phyloP scores from a whole-genome alignment of 1,140 invertebrate genomes.

The Drosophila arizonae region DNA sequence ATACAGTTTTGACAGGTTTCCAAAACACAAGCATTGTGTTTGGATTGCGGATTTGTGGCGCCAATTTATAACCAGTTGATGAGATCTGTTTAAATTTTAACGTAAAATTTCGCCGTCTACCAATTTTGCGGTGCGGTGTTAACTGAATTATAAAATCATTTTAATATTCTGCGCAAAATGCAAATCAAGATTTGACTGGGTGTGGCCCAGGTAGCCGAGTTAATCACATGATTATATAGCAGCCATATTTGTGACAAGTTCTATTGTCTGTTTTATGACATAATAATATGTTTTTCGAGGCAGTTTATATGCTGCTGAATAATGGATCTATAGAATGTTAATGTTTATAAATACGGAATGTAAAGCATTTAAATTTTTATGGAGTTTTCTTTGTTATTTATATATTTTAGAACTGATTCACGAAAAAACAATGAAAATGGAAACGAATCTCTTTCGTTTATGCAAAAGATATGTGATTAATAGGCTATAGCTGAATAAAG shows the following conservation, averaged over 20 bases:
- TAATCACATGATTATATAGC: conserved; percentile 67
- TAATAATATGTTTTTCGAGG: conserved; percentile 51
- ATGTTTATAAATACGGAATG: conserved; percentile 2
- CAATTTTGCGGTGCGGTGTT: conserved; percentile 29
- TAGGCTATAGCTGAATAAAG: not conserved
- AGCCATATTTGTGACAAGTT: conserved; percentile 42
- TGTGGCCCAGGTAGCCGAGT: conserved; percentile 27
- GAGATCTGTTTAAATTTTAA: conserved; percentile 10
- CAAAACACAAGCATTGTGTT: conserved; percentile 11
- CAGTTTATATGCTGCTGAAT: conserved; percentile 54
- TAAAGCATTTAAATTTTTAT: not conserved
- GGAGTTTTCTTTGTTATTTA: no score
- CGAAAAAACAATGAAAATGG: no score
- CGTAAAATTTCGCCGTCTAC: conserved; percentile 8
- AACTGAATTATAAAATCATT: conserved; percentile 32
- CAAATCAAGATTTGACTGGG: conserved; percentile 19
- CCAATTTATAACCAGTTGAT: conserved; percentile 54
- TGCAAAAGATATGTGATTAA: not conserved
- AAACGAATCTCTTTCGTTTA: no score
- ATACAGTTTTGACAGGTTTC: conserved; percentile 58
- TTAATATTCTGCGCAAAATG: conserved; percentile 49
- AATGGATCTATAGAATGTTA: conserved; percentile 12
- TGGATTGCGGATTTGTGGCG: conserved; percentile 4
- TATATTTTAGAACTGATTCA: no score
- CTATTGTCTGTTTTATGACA: conserved; percentile 49